Evolutionary conservation across 2,113 vertebrate genomes (phyloP).

Genomic region (Limanda limanda): DNA sequence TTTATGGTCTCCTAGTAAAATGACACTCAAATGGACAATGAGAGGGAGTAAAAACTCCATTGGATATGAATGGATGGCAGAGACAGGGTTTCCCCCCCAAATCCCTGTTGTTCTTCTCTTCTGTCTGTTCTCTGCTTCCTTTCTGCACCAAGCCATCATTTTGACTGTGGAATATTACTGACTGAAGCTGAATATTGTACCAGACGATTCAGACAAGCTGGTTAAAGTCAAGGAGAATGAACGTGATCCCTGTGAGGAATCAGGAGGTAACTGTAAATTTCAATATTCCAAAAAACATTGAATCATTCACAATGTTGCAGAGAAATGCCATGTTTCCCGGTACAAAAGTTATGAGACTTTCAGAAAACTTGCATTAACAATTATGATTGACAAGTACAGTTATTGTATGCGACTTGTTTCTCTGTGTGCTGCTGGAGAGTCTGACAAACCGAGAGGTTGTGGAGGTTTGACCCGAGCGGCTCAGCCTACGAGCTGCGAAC

Average conservation of each 20-base stretch:
- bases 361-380: not conserved
- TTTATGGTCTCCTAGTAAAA: conserved; percentile 67
- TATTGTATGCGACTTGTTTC: not conserved
- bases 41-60: conserved; percentile 43
- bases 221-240: too few relatives aligned
- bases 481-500: conserved; percentile 35
- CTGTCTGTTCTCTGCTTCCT: not conserved
- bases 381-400: not conserved
- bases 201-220: too few relatives aligned
- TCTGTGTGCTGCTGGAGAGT: not conserved
- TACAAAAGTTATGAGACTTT: not conserved
- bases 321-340: too few relatives aligned
- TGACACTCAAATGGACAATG: conserved; percentile 68
- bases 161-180: too few relatives aligned
- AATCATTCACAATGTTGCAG: too few relatives aligned
- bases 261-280: too few relatives aligned
- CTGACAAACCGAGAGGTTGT: conserved; percentile 1
- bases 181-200: too few relatives aligned
- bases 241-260: too few relatives aligned
- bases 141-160: too few relatives aligned
- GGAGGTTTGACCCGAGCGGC: conserved; percentile 37
- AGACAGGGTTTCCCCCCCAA: conserved; percentile 42
- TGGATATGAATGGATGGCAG: conserved; percentile 22
- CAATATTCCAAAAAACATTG: too few relatives aligned
- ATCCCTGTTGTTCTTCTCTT: not conserved